Evolutionary conservation across 1,140 invertebrate species (phyloP).

Genomic region (Globodera rostochiensis): DNA sequence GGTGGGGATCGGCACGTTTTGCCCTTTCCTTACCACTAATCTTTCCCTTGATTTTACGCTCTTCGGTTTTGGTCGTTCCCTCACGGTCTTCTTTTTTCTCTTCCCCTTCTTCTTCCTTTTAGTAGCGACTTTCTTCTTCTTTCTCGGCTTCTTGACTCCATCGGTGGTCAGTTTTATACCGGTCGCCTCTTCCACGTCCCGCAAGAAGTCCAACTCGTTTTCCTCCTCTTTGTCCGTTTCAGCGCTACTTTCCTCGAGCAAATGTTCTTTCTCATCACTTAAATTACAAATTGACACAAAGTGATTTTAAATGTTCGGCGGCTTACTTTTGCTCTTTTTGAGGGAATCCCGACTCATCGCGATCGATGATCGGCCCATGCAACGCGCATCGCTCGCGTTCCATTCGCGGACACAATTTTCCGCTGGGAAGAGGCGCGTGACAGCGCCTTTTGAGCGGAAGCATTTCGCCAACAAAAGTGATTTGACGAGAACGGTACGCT

Average conservation of each 20-base stretch:
- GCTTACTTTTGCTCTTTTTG: slow-evolving; percentile 36
- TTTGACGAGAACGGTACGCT: slow-evolving; percentile 42
- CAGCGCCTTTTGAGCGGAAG: slow-evolving; percentile 38
- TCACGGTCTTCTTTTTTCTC: slow-evolving; percentile 30
- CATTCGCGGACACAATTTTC: slow-evolving; percentile 53
- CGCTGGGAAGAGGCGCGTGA: slow-evolving; percentile 27
- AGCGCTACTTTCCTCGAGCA: slow-evolving; percentile 6
- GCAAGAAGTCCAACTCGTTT: slow-evolving; percentile 51
- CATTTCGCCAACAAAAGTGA: slow-evolving; percentile 51
- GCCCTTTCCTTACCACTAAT: slow-evolving; percentile 36
- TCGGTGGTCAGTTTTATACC: slow-evolving; percentile 29
- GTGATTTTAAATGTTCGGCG: not conserved
- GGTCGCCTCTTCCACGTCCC: slow-evolving; percentile 52
- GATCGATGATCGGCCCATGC: slow-evolving; percentile 49
- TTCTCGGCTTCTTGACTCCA: not conserved
- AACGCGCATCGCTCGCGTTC: slow-evolving; percentile 49
- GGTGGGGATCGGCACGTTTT: not conserved
- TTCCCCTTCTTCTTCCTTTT: slow-evolving; percentile 33
- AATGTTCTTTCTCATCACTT: not conserved
- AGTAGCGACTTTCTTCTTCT: slow-evolving; percentile 31
- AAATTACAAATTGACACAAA: slow-evolving; percentile 40
- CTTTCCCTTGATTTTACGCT: slow-evolving; percentile 37
- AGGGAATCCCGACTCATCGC: slow-evolving; percentile 56
- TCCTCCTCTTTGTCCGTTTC: slow-evolving; percentile 28
- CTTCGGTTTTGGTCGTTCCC: slow-evolving; percentile 43